phyloP scores from a whole-genome alignment of 2,113 vertebrate species.

The Channa maculata region DNA sequence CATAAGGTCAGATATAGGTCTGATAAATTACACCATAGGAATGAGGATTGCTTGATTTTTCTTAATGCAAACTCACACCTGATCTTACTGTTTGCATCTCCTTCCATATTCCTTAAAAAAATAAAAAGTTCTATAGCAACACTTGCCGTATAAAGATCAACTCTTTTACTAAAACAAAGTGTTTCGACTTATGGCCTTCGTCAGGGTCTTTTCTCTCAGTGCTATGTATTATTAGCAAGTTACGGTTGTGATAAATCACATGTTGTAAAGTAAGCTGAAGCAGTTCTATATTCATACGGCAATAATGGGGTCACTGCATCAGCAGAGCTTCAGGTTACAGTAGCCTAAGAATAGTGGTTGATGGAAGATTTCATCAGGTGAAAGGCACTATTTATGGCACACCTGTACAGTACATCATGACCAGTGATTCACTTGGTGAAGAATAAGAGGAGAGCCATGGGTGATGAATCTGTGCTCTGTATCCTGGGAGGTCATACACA shows the following conservation, averaged over 20 bases:
- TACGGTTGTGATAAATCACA: conserved; percentile 1
- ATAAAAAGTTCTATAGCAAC: no score
- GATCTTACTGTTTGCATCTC: not conserved
- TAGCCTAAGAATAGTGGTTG: conserved; percentile 29
- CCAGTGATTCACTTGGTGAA: conserved; percentile 58
- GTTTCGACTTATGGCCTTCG: no score
- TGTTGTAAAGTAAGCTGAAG: conserved; percentile 1
- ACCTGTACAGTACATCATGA: conserved; percentile 62
- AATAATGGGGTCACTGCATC: conserved; percentile 38
- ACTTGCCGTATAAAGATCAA: no score
- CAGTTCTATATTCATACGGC: conserved; percentile 20
- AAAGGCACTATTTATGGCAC: conserved; percentile 66
- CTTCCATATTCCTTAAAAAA: not conserved
- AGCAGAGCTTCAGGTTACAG: conserved; percentile 26
- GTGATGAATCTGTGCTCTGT: conserved; percentile 76
- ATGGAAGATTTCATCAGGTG: conserved; percentile 55
- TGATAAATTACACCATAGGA: conserved; percentile 32
- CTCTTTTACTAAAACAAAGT: no score
- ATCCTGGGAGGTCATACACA: conserved; percentile 76
- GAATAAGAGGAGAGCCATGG: conserved; percentile 50
- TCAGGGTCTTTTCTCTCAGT: no score
- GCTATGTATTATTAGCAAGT: not conserved
- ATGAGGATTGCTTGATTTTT: conserved; percentile 6
- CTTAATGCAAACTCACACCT: conserved; percentile 28
- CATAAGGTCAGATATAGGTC: conserved; percentile 21